Conservation (phyloP, 1,140 invertebrate species). For the Teleogryllus occipitalis region DNA sequence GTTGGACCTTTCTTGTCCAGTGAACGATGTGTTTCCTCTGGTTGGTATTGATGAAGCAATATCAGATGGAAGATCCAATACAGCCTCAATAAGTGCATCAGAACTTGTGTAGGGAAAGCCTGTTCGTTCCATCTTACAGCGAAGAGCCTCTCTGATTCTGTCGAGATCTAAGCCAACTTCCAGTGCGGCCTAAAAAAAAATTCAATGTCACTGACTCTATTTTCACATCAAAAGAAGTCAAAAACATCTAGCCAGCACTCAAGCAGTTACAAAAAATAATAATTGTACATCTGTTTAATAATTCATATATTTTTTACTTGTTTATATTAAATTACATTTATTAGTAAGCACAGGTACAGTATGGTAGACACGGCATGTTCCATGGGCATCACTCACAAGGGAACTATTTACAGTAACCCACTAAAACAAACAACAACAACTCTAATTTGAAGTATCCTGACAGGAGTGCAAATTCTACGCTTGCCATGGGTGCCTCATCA, state of each 20-base stretch:
- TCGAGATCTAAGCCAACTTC: conserved; percentile 58
- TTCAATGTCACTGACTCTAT: no score
- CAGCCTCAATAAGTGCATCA: conserved; percentile 39
- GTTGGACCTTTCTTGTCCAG: background rate
- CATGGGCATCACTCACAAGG: no score
- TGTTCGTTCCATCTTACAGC: conserved; percentile 44
- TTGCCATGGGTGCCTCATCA: no score
- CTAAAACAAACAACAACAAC: no score
- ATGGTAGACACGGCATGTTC: no score
- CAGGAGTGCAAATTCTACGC: no score
- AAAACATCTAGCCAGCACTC: conserved; percentile 17
- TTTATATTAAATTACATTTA: no score
- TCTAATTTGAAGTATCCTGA: no score
- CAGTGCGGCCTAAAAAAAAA: conserved; percentile 47
- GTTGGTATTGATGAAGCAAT: background rate
- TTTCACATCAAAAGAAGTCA: conserved; percentile 12
- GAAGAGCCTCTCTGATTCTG: conserved; percentile 54
- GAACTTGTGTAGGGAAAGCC: conserved; percentile 49
- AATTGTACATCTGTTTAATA: no score
- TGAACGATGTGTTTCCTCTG: background rate
- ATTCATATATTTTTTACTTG: no score
- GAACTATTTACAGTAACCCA: no score
- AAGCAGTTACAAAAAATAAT: background rate
- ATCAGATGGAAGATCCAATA: background rate
- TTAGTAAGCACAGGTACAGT: no score